A percentile compares a stretch with the other conserved stretches of the same genome.
Evolutionary conservation across 2,888 invertebrate species (phyloP).

Genomic region (Campoletis raptor): DNA sequence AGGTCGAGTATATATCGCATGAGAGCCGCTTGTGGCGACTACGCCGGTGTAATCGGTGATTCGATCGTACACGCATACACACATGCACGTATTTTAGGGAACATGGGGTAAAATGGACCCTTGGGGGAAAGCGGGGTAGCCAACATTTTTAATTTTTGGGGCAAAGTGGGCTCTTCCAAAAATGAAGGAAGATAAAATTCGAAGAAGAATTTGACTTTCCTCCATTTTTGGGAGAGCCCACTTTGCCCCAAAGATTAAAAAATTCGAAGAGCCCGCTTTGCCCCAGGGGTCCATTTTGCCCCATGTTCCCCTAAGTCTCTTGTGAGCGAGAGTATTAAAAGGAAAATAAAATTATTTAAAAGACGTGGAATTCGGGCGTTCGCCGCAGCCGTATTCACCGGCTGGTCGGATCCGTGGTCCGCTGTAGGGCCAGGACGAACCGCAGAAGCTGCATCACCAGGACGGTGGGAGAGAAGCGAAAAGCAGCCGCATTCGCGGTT

Average conservation of each 20-base stretch:
- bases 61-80: slow-evolving; percentile 70
- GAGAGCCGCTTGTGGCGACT: slow-evolving; percentile 70
- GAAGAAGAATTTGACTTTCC: too few relatives aligned
- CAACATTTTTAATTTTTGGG: too few relatives aligned
- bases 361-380: slow-evolving; percentile 78
- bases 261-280: too few relatives aligned
- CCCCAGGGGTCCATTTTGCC: too few relatives aligned
- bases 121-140: too few relatives aligned
- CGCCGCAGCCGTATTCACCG: slow-evolving; percentile 29
- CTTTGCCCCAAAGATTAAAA: too few relatives aligned
- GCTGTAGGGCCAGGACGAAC: slow-evolving; percentile 38
- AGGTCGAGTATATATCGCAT: slow-evolving; percentile 72
- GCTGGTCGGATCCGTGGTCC: slow-evolving; percentile 36
- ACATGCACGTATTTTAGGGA: not conserved
- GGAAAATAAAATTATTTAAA: slow-evolving; percentile 82
- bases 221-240: too few relatives aligned
- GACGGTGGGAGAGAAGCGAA: slow-evolving; percentile 31
- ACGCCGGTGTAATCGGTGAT: slow-evolving; percentile 69
- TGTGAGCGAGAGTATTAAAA: slow-evolving; percentile 76
- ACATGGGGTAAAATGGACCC: too few relatives aligned
- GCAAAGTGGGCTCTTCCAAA: too few relatives aligned
- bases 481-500: slow-evolving; percentile 44
- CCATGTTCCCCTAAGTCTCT: too few relatives aligned
- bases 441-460: slow-evolving; percentile 55
- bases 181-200: too few relatives aligned